Conservation (phyloP, 1,140 invertebrate genomes). For the Saxidomus purpurata region DNA sequence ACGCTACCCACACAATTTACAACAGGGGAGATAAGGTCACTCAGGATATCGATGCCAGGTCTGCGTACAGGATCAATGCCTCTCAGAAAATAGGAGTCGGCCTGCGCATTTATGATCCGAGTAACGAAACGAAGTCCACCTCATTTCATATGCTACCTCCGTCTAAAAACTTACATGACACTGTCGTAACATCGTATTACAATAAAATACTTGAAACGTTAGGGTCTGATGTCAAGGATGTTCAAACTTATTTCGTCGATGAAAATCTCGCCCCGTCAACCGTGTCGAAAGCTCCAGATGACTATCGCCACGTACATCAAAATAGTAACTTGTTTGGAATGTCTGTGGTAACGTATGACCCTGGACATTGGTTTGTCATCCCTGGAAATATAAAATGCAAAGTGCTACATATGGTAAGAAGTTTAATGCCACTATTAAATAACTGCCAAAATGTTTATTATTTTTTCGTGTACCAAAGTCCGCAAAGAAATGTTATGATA, state of each 20-base stretch:
- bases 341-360: neutral
- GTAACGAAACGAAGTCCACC: neutral
- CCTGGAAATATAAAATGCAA: neutral
- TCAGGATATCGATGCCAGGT: slow-evolving; percentile 15
- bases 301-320: neutral
- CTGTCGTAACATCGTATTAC: neutral
- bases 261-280: neutral
- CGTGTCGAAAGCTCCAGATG: neutral
- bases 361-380: neutral
- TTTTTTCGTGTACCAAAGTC: no score
- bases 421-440: no score
- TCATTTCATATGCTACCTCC: slow-evolving; percentile 27
- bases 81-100: neutral
- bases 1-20: slow-evolving; percentile 15
- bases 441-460: no score
- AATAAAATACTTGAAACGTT: neutral
- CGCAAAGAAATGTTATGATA: no score
- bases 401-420: neutral
- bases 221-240: neutral
- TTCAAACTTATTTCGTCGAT: neutral
- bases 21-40: neutral
- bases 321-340: neutral
- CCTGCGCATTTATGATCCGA: neutral
- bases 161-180: neutral
- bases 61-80: neutral